A percentile compares a stretch with the other conserved stretches of the same genome.
Conservation (phyloP, 2,797 vertebrate genomes). For the Rhinella marina region DNA sequence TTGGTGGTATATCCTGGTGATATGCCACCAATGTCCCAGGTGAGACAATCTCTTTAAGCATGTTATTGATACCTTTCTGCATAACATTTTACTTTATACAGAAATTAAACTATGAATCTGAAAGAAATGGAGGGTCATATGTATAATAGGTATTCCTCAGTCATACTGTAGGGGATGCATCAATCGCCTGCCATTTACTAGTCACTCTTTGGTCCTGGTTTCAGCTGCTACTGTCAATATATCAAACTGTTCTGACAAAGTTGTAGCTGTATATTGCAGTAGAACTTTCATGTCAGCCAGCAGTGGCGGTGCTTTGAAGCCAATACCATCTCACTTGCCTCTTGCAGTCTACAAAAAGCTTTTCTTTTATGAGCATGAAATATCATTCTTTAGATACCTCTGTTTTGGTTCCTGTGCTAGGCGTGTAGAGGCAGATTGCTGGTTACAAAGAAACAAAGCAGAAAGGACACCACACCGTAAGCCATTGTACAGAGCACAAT, state of each 20-base stretch:
- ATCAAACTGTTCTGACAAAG: background rate
- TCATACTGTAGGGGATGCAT: background rate
- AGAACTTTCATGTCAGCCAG: constrained; percentile 20
- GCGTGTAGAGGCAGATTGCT: background rate
- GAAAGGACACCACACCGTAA: constrained; percentile 27
- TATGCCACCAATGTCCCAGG: too few species aligned
- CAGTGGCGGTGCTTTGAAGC: background rate
- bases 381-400: constrained; percentile 24
- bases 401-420: constrained; percentile 2
- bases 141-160: background rate
- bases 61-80: background rate
- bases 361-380: constrained; percentile 15
- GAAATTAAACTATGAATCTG: too few species aligned
- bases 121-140: background rate
- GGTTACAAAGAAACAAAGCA: constrained; percentile 49
- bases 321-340: background rate
- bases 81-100: background rate
- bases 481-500: constrained; percentile 42
- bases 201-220: background rate
- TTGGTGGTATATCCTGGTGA: too few species aligned
- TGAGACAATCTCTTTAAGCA: background rate
- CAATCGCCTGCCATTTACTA: background rate
- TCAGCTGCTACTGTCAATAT: constrained; percentile 3
- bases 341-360: background rate
- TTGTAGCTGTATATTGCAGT: background rate